phyloP scores from a whole-genome alignment of 2,888 invertebrate genomes.

The Clusia tigrina region DNA sequence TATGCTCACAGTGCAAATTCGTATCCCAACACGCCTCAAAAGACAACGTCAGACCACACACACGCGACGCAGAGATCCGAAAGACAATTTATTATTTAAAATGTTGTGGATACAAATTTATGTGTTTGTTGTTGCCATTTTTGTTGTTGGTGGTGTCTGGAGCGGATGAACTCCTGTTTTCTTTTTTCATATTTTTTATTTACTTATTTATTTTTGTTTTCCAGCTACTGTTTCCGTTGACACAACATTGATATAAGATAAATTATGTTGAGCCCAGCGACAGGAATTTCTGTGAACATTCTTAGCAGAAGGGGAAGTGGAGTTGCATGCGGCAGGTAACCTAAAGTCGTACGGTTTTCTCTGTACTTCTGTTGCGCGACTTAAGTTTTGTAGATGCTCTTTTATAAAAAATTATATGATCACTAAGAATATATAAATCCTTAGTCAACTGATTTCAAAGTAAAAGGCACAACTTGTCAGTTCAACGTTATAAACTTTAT shows the following conservation, averaged over 20 bases:
- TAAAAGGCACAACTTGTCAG: too few relatives aligned
- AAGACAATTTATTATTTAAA: constrained; percentile 23
- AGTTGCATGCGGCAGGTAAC: too few relatives aligned
- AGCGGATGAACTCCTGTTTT: constrained; percentile 23
- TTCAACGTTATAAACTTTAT: too few relatives aligned
- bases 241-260: background rate
- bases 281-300: too few relatives aligned
- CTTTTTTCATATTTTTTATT: too few relatives aligned
- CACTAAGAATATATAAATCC: too few relatives aligned
- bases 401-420: too few relatives aligned
- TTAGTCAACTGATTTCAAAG: too few relatives aligned
- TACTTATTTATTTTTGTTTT: background rate
- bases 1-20: background rate
- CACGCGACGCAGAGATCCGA: constrained; percentile 1
- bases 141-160: constrained; percentile 18
- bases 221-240: constrained; percentile 5
- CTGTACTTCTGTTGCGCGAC: too few relatives aligned
- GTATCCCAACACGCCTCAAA: background rate
- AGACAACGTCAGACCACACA: constrained; percentile 8
- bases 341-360: too few relatives aligned
- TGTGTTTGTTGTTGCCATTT: constrained; percentile 14
- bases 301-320: too few relatives aligned
- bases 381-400: too few relatives aligned
- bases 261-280: background rate
- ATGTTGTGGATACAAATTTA: constrained; percentile 14